These are phyloP conservation scores for Pollicipes pollicipes DNA, from an alignment of 1,140 invertebrate species.

Conservation along the genomic window DNA sequence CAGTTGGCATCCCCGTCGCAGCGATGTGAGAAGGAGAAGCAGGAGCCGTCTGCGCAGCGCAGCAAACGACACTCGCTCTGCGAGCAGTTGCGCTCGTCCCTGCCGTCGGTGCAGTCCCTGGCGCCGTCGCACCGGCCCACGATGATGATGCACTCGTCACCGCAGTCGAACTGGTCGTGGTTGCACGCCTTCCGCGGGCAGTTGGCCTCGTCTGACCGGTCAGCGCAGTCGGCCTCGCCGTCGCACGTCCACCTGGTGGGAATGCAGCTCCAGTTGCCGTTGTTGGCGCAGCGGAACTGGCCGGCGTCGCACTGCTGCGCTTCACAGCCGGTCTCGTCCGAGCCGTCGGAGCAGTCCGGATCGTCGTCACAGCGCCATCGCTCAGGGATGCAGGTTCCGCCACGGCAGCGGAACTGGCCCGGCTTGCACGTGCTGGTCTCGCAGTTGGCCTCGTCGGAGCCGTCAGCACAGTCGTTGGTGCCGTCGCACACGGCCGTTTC, in stretches of 20 bases:
- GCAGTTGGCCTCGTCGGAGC: slow-evolving; percentile 31
- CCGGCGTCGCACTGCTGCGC: slow-evolving; percentile 50
- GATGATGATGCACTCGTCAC: no score
- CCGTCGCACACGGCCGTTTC: slow-evolving; percentile 23
- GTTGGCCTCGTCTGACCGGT: slow-evolving; percentile 82
- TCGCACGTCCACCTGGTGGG: slow-evolving; percentile 72
- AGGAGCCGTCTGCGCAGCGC: no score
- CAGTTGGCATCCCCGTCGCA: no score
- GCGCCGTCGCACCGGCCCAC: no score
- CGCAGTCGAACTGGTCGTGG: no score
- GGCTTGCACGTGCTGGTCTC: slow-evolving; percentile 42
- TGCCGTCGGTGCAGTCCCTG: no score
- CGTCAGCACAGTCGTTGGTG: slow-evolving; percentile 27
- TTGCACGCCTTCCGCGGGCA: slow-evolving; percentile 34
- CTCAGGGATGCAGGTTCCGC: slow-evolving; percentile 28
- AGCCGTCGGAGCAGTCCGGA: no score
- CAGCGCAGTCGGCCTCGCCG: slow-evolving; percentile 75
- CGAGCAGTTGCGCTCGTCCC: no score
- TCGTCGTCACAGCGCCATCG: no score
- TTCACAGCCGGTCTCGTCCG: slow-evolving; percentile 41
- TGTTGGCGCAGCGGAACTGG: slow-evolving; percentile 58
- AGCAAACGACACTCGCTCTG: no score
- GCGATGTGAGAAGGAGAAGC: no score
- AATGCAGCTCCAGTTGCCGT: slow-evolving; percentile 85
- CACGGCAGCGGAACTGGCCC: slow-evolving; percentile 29